Evolutionary conservation across 2,888 invertebrate species (phyloP).

Genomic region (Falcaria lacertinaria): DNA sequence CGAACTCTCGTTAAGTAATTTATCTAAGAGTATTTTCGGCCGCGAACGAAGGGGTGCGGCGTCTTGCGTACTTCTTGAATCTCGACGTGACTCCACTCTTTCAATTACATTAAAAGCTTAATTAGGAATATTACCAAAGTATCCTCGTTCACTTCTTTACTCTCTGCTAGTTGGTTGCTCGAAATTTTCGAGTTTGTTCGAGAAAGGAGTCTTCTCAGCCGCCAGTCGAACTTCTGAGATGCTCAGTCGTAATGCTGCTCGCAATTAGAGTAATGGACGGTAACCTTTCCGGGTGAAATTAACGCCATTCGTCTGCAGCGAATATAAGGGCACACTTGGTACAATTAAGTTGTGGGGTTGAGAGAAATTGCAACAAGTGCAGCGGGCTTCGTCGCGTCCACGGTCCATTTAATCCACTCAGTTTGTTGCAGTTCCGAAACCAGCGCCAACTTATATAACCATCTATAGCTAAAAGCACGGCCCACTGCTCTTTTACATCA

Average conservation of each 20-base stretch:
- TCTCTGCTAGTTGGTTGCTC: slow-evolving; percentile 64
- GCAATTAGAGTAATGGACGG: slow-evolving; percentile 77
- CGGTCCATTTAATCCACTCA: slow-evolving; percentile 72
- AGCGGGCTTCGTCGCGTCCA: slow-evolving; percentile 55
- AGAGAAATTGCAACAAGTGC: slow-evolving; percentile 76
- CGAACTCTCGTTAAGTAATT: slow-evolving; percentile 66
- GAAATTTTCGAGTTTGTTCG: slow-evolving; percentile 66
- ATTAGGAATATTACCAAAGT: slow-evolving; percentile 74
- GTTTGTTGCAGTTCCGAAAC: slow-evolving; percentile 47
- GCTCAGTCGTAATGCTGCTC: slow-evolving; percentile 73
- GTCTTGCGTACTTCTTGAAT: slow-evolving; percentile 46
- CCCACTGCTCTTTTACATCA: slow-evolving; percentile 4
- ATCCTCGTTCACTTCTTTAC: slow-evolving; percentile 64
- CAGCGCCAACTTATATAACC: slow-evolving; percentile 43
- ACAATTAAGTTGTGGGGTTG: slow-evolving; percentile 66
- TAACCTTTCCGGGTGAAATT: slow-evolving; percentile 65
- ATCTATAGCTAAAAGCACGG: slow-evolving; percentile 33
- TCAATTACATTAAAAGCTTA: slow-evolving; percentile 78
- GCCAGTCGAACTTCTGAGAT: slow-evolving; percentile 65
- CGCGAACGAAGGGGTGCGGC: slow-evolving; percentile 46
- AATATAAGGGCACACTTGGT: slow-evolving; percentile 60
- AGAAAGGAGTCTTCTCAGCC: slow-evolving; percentile 50
- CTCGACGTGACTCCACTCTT: slow-evolving; percentile 67
- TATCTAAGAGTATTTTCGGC: slow-evolving; percentile 72
- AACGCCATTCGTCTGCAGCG: slow-evolving; percentile 67